Evolutionary conservation across 2,888 invertebrate species (phyloP).

Genomic region (Macroteleia sp.): DNA sequence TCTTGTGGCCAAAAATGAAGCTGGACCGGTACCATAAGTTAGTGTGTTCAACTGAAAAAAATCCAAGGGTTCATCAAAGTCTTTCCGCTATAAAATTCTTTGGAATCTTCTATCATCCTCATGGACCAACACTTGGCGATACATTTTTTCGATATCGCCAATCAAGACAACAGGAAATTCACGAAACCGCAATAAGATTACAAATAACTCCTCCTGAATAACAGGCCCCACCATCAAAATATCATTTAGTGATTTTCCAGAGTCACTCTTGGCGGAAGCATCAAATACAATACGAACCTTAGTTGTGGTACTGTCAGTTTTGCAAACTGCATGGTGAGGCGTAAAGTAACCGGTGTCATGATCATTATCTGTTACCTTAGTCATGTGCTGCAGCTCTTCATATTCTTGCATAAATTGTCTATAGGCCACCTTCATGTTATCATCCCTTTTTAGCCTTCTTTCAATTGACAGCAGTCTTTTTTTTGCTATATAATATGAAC

Average conservation of each 20-base stretch:
- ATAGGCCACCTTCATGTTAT: conserved; percentile 14
- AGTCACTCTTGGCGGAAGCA: conserved; percentile 23
- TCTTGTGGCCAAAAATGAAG: conserved; percentile 22
- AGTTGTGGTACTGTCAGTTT: not conserved
- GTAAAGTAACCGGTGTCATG: not conserved
- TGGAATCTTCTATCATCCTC: conserved; percentile 30
- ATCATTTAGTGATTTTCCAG: conserved; percentile 34
- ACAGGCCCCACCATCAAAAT: conserved; percentile 27
- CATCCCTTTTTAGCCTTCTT: not conserved
- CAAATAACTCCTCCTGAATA: conserved; percentile 26
- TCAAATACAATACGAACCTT: conserved; percentile 26
- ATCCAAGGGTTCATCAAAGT: not conserved
- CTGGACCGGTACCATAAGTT: conserved; percentile 13
- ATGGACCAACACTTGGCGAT: conserved; percentile 26
- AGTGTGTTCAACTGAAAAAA: conserved; percentile 13
- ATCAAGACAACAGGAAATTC: not conserved
- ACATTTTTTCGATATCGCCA: conserved; percentile 50
- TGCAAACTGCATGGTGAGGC: conserved; percentile 4
- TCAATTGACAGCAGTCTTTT: conserved; percentile 16
- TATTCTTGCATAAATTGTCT: conserved; percentile 29
- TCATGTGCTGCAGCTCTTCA: conserved; percentile 32
- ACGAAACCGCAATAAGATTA: conserved; percentile 7
- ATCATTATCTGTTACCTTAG: not conserved
- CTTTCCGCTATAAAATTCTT: conserved; percentile 12
- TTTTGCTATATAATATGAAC: conserved; percentile 5